Percentiles rank a stretch among this genome's conserved stretches.
phyloP scores from a whole-genome alignment of 2,113 vertebrate species.

The Atrichornis clamosus region DNA sequence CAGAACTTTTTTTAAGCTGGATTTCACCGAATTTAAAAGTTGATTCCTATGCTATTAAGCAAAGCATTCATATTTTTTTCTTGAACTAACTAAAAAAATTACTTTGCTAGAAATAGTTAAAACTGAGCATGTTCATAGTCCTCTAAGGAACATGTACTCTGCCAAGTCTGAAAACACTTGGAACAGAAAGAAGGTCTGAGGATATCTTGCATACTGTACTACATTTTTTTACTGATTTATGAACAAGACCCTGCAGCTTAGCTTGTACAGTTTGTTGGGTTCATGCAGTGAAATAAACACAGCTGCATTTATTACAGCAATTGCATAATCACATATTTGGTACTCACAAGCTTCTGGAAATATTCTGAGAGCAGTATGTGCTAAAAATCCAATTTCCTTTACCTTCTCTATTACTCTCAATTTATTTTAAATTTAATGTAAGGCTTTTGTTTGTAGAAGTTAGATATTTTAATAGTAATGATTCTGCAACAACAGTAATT shows the following conservation, averaged over 20 bases:
- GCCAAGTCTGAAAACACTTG: constrained; percentile 36
- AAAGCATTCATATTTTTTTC: neutral
- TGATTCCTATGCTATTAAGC: neutral
- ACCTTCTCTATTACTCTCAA: neutral
- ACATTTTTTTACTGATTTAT: neutral
- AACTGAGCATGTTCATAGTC: neutral
- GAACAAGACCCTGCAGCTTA: neutral
- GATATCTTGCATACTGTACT: neutral
- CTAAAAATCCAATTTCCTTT: neutral
- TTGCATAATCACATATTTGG: neutral
- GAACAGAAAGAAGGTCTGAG: constrained; percentile 1
- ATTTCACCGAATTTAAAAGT: neutral
- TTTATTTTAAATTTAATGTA: neutral
- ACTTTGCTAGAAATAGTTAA: constrained; percentile 6
- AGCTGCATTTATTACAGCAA: neutral
- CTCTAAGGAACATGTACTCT: neutral
- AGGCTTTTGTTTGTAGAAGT: neutral
- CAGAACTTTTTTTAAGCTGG: neutral
- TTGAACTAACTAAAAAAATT: neutral
- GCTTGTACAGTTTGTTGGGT: neutral
- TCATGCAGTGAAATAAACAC: constrained; percentile 12
- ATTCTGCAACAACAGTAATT: neutral
- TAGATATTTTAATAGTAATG: neutral
- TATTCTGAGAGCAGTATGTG: neutral
- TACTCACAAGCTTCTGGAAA: neutral